These are phyloP conservation scores for Rhynchophorus ferrugineus DNA, from an alignment of 1,140 invertebrate species.

Conservation along the genomic window DNA sequence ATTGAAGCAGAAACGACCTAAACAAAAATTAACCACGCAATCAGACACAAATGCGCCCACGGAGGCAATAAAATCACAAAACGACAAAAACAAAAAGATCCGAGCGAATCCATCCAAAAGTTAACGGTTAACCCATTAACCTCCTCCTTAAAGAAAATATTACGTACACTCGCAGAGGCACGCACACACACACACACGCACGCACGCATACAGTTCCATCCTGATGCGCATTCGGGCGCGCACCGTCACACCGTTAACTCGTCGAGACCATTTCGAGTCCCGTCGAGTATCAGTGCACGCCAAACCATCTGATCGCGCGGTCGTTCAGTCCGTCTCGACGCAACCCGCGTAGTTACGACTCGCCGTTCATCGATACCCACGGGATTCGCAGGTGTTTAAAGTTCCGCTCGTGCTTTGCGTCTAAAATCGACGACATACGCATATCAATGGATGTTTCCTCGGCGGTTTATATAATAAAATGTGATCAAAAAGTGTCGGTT, in stretches of 20 bases:
- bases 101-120: conserved; percentile 7
- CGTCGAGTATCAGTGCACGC: conserved; percentile 18
- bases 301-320: conserved; percentile 4
- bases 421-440: too few species aligned
- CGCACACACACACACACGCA: too few species aligned
- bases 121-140: conserved; percentile 12
- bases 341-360: conserved; percentile 12
- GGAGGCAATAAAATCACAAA: background rate
- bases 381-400: too few species aligned
- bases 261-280: conserved; percentile 10
- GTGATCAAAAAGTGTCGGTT: background rate
- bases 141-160: conserved; percentile 11
- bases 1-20: too few species aligned
- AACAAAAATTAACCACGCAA: too few species aligned
- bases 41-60: too few species aligned
- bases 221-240: conserved; percentile 15
- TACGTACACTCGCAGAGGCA: conserved; percentile 2
- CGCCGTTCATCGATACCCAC: conserved; percentile 2
- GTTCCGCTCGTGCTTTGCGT: too few species aligned
- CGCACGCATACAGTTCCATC: too few species aligned
- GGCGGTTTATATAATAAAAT: background rate
- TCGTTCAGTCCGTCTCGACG: background rate
- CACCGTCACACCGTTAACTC: conserved; percentile 13
- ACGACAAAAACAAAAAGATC: background rate
- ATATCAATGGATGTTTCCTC: background rate